phyloP scores from a whole-genome alignment of 2,888 invertebrate genomes.

The Pheosia gnoma region DNA sequence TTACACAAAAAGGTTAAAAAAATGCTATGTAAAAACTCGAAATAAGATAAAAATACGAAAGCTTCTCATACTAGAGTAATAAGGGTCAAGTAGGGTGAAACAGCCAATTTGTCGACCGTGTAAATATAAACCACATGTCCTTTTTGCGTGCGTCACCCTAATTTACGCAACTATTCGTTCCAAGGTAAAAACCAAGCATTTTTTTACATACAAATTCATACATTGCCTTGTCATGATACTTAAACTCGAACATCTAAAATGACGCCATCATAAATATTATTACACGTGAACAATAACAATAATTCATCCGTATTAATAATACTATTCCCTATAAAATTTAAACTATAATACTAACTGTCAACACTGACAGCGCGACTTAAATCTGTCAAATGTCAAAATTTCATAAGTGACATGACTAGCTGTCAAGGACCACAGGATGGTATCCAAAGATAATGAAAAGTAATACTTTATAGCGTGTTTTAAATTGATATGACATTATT shows the following conservation, averaged over 20 bases:
- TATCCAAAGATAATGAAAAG: slow-evolving; percentile 33
- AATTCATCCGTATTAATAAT: slow-evolving; percentile 46
- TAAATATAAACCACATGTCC: background rate
- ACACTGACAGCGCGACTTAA: slow-evolving; percentile 43
- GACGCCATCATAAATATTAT: slow-evolving; percentile 79
- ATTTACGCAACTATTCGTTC: slow-evolving; percentile 65
- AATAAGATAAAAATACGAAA: slow-evolving; percentile 56
- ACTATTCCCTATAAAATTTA: slow-evolving; percentile 34
- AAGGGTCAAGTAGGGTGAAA: slow-evolving; percentile 34
- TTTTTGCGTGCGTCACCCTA: slow-evolving; percentile 27
- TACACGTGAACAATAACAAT: slow-evolving; percentile 67
- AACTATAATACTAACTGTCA: slow-evolving; percentile 58
- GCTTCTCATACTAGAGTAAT: slow-evolving; percentile 63
- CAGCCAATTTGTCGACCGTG: slow-evolving; percentile 14
- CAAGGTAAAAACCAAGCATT: slow-evolving; percentile 64
- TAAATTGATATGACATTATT: slow-evolving; percentile 15
- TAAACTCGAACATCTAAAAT: slow-evolving; percentile 75
- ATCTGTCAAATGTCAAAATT: slow-evolving; percentile 52
- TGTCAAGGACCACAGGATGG: slow-evolving; percentile 58
- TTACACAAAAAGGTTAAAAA: slow-evolving; percentile 41
- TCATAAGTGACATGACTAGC: slow-evolving; percentile 76
- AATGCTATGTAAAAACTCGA: slow-evolving; percentile 52
- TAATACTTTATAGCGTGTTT: slow-evolving; percentile 26
- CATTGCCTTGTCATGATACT: slow-evolving; percentile 80
- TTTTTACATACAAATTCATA: slow-evolving; percentile 62